Evolutionary conservation across 2,888 invertebrate genomes (phyloP).

Genomic region (Sturmia bella): DNA sequence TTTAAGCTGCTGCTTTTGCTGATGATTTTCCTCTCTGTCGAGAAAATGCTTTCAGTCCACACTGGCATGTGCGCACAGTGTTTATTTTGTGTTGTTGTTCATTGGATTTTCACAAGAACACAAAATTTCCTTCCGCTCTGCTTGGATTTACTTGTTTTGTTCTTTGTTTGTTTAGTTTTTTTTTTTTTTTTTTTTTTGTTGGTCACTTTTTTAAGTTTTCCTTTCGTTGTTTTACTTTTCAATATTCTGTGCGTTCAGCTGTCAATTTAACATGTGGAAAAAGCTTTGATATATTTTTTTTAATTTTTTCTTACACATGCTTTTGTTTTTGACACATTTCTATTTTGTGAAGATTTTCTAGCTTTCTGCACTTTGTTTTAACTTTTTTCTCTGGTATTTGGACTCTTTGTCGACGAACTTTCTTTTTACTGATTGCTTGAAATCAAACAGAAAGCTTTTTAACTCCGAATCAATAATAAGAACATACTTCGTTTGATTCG

Average conservation of each 20-base stretch:
- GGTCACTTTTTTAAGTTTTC: slow-evolving; percentile 32
- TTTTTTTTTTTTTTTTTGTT: slow-evolving; percentile 44
- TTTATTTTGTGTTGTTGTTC: slow-evolving; percentile 54
- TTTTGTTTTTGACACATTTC: slow-evolving; percentile 43
- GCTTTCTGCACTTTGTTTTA: slow-evolving; percentile 26
- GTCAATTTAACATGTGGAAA: slow-evolving; percentile 55
- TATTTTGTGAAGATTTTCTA: slow-evolving; percentile 46
- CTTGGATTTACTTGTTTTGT: slow-evolving; percentile 59
- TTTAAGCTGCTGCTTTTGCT: slow-evolving; percentile 6
- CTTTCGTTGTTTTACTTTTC: neutral
- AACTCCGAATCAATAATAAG: too few relatives aligned
- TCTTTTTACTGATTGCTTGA: too few relatives aligned
- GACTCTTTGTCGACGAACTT: too few relatives aligned
- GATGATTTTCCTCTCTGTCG: slow-evolving; percentile 56
- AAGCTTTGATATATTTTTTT: slow-evolving; percentile 20
- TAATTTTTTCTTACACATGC: slow-evolving; percentile 26
- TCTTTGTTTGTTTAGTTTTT: slow-evolving; percentile 42
- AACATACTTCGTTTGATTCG: too few relatives aligned
- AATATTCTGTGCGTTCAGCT: slow-evolving; percentile 38
- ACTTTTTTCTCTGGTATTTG: too few relatives aligned
- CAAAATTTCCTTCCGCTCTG: slow-evolving; percentile 61
- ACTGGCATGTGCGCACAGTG: slow-evolving; percentile 57
- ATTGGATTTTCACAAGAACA: slow-evolving; percentile 48
- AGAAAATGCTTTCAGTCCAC: slow-evolving; percentile 51
- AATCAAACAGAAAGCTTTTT: too few relatives aligned